phyloP scores from a whole-genome alignment of 2,888 invertebrate species.

The Sesia bembeciformis region DNA sequence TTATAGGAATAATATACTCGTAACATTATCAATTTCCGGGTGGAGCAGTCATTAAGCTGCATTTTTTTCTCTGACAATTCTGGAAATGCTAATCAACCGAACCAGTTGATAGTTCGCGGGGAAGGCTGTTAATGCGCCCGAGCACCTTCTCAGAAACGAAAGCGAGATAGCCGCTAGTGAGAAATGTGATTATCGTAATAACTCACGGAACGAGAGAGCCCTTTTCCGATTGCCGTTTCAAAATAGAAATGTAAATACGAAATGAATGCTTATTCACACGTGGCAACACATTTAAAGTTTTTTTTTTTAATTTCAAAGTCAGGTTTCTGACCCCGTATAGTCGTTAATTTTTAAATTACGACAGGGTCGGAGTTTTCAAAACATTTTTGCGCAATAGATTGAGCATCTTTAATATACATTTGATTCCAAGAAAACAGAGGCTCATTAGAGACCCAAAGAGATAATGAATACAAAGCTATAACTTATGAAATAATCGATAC shows the following conservation, averaged over 20 bases:
- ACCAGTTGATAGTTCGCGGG: conserved; percentile 64
- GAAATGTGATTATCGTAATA: conserved; percentile 69
- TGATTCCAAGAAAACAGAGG: not conserved
- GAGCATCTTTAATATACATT: not conserved
- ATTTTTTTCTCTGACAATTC: conserved; percentile 47
- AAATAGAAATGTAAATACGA: not conserved
- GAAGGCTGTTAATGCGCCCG: conserved; percentile 29
- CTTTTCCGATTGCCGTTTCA: conserved; percentile 28
- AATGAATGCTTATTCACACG: not conserved
- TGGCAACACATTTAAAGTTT: not conserved
- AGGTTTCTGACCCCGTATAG: no score
- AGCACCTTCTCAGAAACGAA: conserved; percentile 65
- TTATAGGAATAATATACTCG: no score
- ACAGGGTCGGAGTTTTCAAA: not conserved
- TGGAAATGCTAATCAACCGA: conserved; percentile 61
- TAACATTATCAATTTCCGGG: no score
- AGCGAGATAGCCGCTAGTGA: conserved; percentile 62
- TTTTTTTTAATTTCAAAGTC: no score
- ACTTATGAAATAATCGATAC: not conserved
- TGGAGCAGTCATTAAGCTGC: not conserved
- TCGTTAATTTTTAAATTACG: no score
- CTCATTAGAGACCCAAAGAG: not conserved
- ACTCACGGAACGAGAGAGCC: conserved; percentile 53
- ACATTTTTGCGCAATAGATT: not conserved
- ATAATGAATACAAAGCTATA: not conserved